Evolutionary conservation across 1,140 invertebrate species (phyloP), one percentile per base, ranked within the genome.

Genomic region (Carposina sasakii): DNA sequence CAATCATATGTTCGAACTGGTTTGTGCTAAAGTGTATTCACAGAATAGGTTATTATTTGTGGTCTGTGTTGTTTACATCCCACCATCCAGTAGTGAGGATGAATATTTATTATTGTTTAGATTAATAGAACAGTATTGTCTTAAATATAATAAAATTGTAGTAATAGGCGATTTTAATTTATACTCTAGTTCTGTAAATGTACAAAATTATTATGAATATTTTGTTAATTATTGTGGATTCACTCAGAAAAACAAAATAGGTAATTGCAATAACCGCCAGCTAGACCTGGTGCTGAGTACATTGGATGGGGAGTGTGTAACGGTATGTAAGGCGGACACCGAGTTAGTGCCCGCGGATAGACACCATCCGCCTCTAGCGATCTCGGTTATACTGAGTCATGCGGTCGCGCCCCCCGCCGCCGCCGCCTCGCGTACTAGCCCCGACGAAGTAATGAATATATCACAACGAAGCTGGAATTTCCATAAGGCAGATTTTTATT

Each of bases 161-260:
- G 20, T 39, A 5, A 4, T 33, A 39, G 36, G 36, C 20, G 36
- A 39, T n/a, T 39, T 39, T 19, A 39, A 39, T 21, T 17, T 39
- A n/a, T 39, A 21, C n/a, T 39, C 36, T 4, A 19, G 36, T 20
- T 20, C 36, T 6, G 3, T 8, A 21, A 20, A 4, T 6, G 20
- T 39, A 19, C 3, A 8, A 9, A 17, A 39, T 21, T 39, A 39
- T 21, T 39, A 19, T 39, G 36, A 39, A 20, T 39, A 19, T 39
- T 39, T 39, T 39, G 4, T 5, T 19, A 9, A 15, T 9, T 39
- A 6, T 20, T 39, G 36, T 39, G 36, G 17, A 21, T 39, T 39
- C 20, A 39, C 20, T 39, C 36, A 39, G 20, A 20, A 19, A 3
- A 39, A 39, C 13, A 8, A 13, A 4, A 13, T 39, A 19, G 17